phyloP scores from a whole-genome alignment of 1,140 invertebrate genomes.

The Lerema accius region DNA sequence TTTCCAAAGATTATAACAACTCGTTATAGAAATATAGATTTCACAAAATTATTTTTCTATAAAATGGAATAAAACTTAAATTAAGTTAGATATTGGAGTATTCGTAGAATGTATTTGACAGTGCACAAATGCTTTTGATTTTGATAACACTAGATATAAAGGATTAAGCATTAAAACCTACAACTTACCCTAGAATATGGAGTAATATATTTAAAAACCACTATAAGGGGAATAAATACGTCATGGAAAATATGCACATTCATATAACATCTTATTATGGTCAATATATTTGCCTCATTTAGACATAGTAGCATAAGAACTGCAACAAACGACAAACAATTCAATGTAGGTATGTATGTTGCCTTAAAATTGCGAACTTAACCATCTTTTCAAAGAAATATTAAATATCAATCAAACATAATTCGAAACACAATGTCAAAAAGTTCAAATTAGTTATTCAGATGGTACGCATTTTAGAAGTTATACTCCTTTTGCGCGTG shows the following conservation, averaged over 20 bases:
- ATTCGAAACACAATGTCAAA: no score
- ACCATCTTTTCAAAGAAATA: no score
- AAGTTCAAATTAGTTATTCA: no score
- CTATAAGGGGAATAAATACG: slow-evolving; percentile 29
- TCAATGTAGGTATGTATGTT: no score
- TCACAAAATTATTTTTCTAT: neutral
- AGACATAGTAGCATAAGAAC: neutral
- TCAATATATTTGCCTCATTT: slow-evolving; percentile 4
- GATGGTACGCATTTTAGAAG: no score
- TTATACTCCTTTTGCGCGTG: no score
- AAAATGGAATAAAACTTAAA: slow-evolving; percentile 2
- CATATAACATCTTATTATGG: slow-evolving; percentile 13
- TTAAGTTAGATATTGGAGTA: slow-evolving; percentile 17
- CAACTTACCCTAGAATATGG: slow-evolving; percentile 28
- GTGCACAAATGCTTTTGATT: slow-evolving; percentile 2
- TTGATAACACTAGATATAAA: slow-evolving; percentile 10
- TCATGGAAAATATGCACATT: slow-evolving; percentile 27
- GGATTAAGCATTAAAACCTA: slow-evolving; percentile 25
- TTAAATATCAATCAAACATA: no score
- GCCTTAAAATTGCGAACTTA: no score
- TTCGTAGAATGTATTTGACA: slow-evolving; percentile 11
- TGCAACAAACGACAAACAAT: neutral
- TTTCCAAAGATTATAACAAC: neutral
- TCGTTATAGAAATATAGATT: neutral
- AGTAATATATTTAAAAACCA: slow-evolving; percentile 16